These are phyloP conservation scores for Atractosteus spatula DNA, from an alignment of 2,113 vertebrate species.

Conservation along the genomic window DNA sequence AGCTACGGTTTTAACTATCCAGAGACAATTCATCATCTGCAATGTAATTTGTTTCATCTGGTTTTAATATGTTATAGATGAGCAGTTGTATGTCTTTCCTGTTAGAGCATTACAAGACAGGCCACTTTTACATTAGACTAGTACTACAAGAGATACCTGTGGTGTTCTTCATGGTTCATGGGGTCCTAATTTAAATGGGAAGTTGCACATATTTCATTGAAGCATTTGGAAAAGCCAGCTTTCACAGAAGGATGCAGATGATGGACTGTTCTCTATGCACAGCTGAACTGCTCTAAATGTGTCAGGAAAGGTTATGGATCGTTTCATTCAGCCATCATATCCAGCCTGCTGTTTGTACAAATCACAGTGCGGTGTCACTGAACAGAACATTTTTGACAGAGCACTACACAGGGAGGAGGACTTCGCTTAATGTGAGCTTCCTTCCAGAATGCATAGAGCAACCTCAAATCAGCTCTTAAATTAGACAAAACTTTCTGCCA, in stretches of 20 bases:
- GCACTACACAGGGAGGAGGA: constrained; percentile 80
- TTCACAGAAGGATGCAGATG: constrained; percentile 83
- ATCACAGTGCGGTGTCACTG: constrained; percentile 76
- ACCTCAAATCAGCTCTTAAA: too few relatives aligned
- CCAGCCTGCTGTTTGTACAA: constrained; percentile 82
- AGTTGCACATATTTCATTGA: constrained; percentile 97
- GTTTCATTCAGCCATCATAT: constrained; percentile 81
- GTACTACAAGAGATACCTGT: constrained; percentile 87
- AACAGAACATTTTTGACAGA: constrained; percentile 84
- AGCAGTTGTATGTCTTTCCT: constrained; percentile 86
- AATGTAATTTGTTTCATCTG: constrained; percentile 93
- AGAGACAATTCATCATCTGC: constrained; percentile 91
- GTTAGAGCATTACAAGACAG: constrained; percentile 80
- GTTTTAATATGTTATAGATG: constrained; percentile 98
- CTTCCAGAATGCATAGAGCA: neutral
- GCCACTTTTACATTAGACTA: constrained; percentile 74
- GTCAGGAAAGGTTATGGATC: constrained; percentile 83
- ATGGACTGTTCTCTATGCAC: constrained; percentile 83
- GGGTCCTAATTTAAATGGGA: constrained; percentile 98
- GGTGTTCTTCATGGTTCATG: constrained; percentile 98
- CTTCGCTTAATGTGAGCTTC: constrained; percentile 79
- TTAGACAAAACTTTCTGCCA: too few relatives aligned
- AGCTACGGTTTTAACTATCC: constrained; percentile 41
- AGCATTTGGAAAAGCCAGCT: constrained; percentile 80
- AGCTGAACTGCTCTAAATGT: constrained; percentile 83